A percentile compares a stretch with the other conserved stretches of the same genome.
Conservation (phyloP, 1,140 invertebrate genomes). For the Sycobia sp. region DNA sequence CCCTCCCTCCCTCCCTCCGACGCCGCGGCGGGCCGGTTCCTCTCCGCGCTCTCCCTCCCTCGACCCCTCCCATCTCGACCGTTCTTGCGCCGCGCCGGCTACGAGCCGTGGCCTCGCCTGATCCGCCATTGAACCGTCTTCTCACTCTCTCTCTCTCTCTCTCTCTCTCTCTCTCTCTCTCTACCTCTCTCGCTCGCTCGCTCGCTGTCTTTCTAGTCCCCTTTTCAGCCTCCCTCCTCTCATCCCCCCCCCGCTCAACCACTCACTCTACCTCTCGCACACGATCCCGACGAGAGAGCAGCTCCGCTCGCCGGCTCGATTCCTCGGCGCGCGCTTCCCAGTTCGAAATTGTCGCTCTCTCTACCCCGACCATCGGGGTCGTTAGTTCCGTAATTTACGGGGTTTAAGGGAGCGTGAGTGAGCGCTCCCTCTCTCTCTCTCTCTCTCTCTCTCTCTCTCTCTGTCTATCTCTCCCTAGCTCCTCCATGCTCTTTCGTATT, state of each 20-base stretch:
- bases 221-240: slow-evolving; percentile 36
- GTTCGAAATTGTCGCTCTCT: slow-evolving; percentile 36
- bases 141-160: slow-evolving; percentile 36
- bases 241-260: slow-evolving; percentile 45
- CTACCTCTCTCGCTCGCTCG: slow-evolving; percentile 40
- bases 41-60: not conserved
- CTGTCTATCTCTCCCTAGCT: not conserved
- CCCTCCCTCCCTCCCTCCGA: slow-evolving; percentile 29
- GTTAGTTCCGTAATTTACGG: slow-evolving; percentile 53
- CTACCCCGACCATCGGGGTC: slow-evolving; percentile 42
- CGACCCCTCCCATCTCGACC: slow-evolving; percentile 40
- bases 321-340: slow-evolving; percentile 29
- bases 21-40: slow-evolving; percentile 48
- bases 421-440: slow-evolving; percentile 7
- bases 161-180: slow-evolving; percentile 37
- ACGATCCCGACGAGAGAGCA: slow-evolving; percentile 40
- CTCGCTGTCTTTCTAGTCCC: slow-evolving; percentile 36
- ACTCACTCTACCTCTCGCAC: too few relatives aligned
- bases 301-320: slow-evolving; percentile 34
- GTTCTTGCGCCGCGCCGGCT: too few relatives aligned
- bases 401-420: slow-evolving; percentile 45
- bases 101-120: slow-evolving; percentile 31
- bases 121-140: slow-evolving; percentile 30
- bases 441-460: not conserved
- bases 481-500: too few relatives aligned